These are phyloP conservation scores for Mythimna loreyi DNA, from an alignment of 2,888 invertebrate species.

Conservation along the genomic window DNA sequence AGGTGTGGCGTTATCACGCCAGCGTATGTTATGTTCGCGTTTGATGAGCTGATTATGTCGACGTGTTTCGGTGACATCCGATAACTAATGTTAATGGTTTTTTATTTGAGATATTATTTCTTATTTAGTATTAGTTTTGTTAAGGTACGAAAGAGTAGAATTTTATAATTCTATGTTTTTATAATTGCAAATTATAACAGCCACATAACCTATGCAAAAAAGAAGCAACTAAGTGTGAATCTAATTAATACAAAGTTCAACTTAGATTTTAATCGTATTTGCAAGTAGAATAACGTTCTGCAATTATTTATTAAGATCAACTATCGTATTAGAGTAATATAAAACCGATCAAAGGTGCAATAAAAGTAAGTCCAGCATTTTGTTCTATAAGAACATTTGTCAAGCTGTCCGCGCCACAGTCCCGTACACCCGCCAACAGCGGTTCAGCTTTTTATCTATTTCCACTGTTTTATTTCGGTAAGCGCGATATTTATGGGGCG, in stretches of 20 bases:
- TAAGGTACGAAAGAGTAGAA: neutral
- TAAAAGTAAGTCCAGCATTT: constrained; percentile 48
- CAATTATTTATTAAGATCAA: constrained; percentile 17
- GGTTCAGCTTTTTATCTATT: constrained; percentile 87
- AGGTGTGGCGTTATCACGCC: constrained; percentile 81
- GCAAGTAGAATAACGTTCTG: constrained; percentile 8
- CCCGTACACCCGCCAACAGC: constrained; percentile 75
- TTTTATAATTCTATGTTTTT: neutral
- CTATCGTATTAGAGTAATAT: constrained; percentile 29
- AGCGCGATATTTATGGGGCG: constrained; percentile 86
- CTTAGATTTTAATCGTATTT: constrained; percentile 27
- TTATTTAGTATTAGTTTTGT: neutral
- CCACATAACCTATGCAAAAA: neutral
- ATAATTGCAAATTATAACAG: neutral
- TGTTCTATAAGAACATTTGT: constrained; percentile 69
- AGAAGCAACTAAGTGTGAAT: neutral
- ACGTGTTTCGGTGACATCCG: constrained; percentile 62
- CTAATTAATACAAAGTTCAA: constrained; percentile 24
- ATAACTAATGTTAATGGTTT: constrained; percentile 56
- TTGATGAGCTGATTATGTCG: constrained; percentile 67
- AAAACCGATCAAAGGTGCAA: constrained; percentile 41
- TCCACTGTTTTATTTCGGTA: constrained; percentile 85
- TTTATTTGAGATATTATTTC: constrained; percentile 31
- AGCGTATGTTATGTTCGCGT: constrained; percentile 76
- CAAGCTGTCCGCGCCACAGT: constrained; percentile 79